Conservation (phyloP, 2,888 invertebrate genomes). For the Bombylius discolor region DNA sequence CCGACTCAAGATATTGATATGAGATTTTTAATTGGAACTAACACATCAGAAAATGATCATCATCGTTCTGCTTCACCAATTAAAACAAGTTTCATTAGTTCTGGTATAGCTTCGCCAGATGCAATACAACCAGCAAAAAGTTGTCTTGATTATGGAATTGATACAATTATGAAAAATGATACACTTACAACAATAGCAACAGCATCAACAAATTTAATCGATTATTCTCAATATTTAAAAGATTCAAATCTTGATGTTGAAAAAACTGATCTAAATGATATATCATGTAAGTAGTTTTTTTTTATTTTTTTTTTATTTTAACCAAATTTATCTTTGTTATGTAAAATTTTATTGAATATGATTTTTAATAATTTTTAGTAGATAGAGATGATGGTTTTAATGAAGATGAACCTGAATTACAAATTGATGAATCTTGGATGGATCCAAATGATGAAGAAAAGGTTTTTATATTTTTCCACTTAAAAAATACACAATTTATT, state of each 20-base stretch:
- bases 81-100: not conserved
- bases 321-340: not conserved
- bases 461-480: not conserved
- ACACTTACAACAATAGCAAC: not conserved
- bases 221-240: slow-evolving; percentile 35
- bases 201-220: slow-evolving; percentile 21
- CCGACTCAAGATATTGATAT: slow-evolving; percentile 23
- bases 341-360: not conserved
- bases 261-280: slow-evolving; percentile 22
- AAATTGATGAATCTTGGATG: slow-evolving; percentile 50
- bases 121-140: slow-evolving; percentile 29
- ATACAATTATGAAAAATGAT: not conserved
- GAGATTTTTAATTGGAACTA: slow-evolving; percentile 22
- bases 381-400: slow-evolving; percentile 44
- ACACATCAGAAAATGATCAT: not conserved
- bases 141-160: not conserved
- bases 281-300: slow-evolving; percentile 25
- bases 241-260: slow-evolving; percentile 32
- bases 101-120: not conserved
- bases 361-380: slow-evolving; percentile 23
- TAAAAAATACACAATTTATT: no score
- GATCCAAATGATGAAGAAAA: slow-evolving; percentile 18
- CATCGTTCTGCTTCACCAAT: not conserved
- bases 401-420: slow-evolving; percentile 30
- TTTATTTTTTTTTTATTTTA: not conserved